Evolutionary conservation across 2,888 invertebrate genomes (phyloP).

Genomic region (Xestia ashworthii): DNA sequence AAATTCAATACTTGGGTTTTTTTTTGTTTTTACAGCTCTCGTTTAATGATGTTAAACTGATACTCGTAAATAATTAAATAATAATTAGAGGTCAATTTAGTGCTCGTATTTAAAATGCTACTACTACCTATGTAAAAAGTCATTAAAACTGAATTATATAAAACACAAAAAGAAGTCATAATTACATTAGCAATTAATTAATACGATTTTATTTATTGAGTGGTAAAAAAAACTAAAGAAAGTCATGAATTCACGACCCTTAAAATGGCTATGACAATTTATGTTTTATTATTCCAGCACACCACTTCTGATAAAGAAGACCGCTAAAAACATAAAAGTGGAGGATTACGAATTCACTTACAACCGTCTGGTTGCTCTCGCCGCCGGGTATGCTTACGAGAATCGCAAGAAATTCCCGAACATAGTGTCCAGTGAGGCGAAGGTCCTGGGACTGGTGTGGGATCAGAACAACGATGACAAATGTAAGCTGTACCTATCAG

Average conservation of each 20-base stretch:
- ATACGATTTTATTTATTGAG: background rate
- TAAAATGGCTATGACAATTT: background rate
- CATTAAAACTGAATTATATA: background rate
- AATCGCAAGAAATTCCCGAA: constrained; percentile 72
- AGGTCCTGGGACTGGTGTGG: constrained; percentile 74
- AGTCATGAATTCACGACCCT: background rate
- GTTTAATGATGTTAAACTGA: background rate
- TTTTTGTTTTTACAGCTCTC: background rate
- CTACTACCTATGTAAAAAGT: background rate
- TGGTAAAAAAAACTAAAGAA: background rate
- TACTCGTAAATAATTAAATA: background rate
- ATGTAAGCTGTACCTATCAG: constrained; percentile 75
- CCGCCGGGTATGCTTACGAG: constrained; percentile 77
- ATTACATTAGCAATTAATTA: background rate
- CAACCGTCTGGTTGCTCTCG: constrained; percentile 76
- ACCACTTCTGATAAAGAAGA: constrained; percentile 75
- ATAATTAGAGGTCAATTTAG: background rate
- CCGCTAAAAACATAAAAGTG: constrained; percentile 69
- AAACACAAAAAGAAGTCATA: background rate
- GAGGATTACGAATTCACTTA: constrained; percentile 77
- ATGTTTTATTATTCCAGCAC: constrained; percentile 67
- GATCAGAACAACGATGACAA: constrained; percentile 66
- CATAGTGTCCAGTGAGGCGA: constrained; percentile 72
- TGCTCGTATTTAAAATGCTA: background rate
- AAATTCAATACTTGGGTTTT: background rate